Conservation (phyloP, 2,888 invertebrate genomes). For the Tetranychus piercei region DNA sequence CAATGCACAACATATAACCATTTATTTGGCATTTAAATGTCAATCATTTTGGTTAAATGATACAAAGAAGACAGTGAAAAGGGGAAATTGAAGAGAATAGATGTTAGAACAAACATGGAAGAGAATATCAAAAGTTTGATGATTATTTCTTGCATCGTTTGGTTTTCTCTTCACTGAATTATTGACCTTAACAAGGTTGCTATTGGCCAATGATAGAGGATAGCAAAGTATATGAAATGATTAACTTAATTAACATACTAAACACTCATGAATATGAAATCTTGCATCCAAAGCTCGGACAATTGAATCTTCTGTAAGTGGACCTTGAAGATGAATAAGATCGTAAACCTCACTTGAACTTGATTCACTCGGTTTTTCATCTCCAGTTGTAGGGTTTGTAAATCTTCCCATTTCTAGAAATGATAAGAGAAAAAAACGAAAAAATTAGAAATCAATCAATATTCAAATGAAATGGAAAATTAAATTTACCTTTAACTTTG, state of each 20-base stretch:
- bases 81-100: not conserved
- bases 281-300: constrained; percentile 74
- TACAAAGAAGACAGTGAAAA: not conserved
- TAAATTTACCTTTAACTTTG: not conserved
- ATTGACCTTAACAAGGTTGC: not conserved
- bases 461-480: not conserved
- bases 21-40: not conserved
- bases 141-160: not conserved
- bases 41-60: not conserved
- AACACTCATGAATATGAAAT: constrained; percentile 65
- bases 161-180: not conserved
- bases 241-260: constrained; percentile 46
- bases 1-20: not conserved
- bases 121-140: constrained; percentile 1
- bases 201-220: not conserved
- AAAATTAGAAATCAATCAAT: not conserved
- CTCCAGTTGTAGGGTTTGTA: not conserved
- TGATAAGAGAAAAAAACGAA: not conserved
- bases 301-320: constrained; percentile 80
- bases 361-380: constrained; percentile 4
- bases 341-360: constrained; percentile 50
- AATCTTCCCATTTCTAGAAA: constrained; percentile 5
- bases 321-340: constrained; percentile 74
- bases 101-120: constrained; percentile 5
- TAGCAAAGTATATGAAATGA: not conserved